Conservation (phyloP, 2,797 vertebrate genomes). For the Vireo griseus region DNA sequence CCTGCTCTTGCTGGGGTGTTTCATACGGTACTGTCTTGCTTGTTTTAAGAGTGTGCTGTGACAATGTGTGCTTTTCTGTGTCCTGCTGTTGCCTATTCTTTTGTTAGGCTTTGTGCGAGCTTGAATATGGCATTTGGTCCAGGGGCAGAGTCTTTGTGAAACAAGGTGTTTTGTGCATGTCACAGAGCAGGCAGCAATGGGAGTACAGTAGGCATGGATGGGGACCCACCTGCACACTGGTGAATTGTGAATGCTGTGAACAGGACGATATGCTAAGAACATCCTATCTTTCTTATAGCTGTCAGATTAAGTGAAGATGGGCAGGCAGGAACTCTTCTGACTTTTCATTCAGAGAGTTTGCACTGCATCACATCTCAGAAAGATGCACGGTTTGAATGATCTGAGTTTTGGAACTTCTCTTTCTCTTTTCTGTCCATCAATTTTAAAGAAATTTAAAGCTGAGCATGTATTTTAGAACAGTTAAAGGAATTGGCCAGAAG, state of each 20-base stretch:
- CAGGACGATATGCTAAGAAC: neutral
- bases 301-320: neutral
- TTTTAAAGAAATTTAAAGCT: neutral
- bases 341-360: neutral
- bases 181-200: neutral
- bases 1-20: neutral
- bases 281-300: rapidly evolving
- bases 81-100: neutral
- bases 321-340: neutral
- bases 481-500: neutral
- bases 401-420: neutral
- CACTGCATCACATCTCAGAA: neutral
- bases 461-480: neutral
- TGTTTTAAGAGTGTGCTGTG: neutral
- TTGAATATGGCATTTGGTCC: neutral
- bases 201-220: neutral
- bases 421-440: neutral
- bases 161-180: neutral
- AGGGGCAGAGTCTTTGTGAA: neutral
- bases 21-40: neutral
- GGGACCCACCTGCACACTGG: neutral
- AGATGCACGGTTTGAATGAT: neutral
- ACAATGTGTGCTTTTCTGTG: neutral
- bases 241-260: neutral
- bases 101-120: neutral